A percentile compares a stretch with the other conserved stretches of the same genome.
Conservation (phyloP, 2,797 vertebrate species). For the Ctenosaura bakeri region DNA sequence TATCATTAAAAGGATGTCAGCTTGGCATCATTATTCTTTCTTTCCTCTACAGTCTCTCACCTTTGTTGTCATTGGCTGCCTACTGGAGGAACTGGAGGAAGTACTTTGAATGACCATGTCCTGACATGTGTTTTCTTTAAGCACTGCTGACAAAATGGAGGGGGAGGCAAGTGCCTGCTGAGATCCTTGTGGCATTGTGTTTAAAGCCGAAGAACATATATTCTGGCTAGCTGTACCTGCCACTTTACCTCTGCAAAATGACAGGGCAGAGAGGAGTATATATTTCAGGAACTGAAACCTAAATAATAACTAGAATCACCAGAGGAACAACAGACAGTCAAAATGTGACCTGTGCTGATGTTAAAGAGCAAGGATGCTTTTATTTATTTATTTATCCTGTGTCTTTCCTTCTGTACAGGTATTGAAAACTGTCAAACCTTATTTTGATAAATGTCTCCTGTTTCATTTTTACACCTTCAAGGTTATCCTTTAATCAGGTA, state of each 20-base stretch:
- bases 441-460: conserved; percentile 47
- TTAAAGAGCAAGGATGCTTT: conserved; percentile 6
- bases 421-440: conserved; percentile 50
- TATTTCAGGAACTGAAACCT: conserved; percentile 1
- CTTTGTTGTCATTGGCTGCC: background rate
- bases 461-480: conserved; percentile 52
- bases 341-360: background rate
- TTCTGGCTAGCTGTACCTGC: background rate
- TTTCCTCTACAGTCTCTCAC: too few relatives aligned
- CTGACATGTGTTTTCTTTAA: background rate
- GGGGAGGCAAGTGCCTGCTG: background rate
- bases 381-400: background rate
- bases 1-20: too few relatives aligned
- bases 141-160: background rate
- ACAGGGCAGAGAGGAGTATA: background rate
- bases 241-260: background rate
- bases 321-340: background rate
- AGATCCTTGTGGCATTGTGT: background rate
- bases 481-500: conserved; percentile 48
- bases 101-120: background rate
- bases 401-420: conserved; percentile 34
- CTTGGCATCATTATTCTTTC: too few relatives aligned
- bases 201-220: conserved; percentile 6
- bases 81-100: background rate
- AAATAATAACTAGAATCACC: background rate